Conservation (phyloP, 2,113 vertebrate species). For the Tonatia bakeri region DNA sequence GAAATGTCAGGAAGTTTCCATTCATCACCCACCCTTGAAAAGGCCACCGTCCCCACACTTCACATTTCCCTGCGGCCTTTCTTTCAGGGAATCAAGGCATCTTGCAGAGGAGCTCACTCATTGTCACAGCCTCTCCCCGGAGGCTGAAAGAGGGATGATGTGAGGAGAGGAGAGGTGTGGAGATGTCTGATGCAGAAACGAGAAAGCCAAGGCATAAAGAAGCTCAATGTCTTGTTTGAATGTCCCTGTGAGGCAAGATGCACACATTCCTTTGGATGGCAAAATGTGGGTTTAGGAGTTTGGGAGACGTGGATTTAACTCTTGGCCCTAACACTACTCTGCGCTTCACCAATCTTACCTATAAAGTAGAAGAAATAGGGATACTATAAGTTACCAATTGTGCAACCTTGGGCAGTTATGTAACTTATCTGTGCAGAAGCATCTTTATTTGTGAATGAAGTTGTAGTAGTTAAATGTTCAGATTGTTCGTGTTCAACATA, state of each 20-base stretch:
- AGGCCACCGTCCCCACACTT: background rate
- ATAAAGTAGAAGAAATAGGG: background rate
- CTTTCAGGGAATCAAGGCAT: background rate
- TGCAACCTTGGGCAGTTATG: background rate
- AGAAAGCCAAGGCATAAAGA: background rate
- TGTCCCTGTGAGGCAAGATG: background rate
- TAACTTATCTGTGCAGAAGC: background rate
- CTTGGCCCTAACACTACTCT: background rate
- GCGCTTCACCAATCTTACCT: background rate
- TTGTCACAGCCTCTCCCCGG: background rate
- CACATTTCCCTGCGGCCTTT: background rate
- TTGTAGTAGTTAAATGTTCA: background rate
- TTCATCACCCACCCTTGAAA: constrained; percentile 38
- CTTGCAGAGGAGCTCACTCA: background rate
- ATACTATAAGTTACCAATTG: background rate
- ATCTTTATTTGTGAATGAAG: background rate
- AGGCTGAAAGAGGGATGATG: background rate
- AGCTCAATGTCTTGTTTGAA: background rate
- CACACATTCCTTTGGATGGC: background rate
- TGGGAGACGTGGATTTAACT: background rate
- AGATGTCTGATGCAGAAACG: background rate
- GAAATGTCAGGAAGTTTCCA: constrained; percentile 67
- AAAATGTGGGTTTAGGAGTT: background rate
- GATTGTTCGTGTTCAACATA: background rate
- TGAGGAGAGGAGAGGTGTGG: background rate